phyloP scores from a whole-genome alignment of 2,888 invertebrate genomes.

The Julus scandinavius region DNA sequence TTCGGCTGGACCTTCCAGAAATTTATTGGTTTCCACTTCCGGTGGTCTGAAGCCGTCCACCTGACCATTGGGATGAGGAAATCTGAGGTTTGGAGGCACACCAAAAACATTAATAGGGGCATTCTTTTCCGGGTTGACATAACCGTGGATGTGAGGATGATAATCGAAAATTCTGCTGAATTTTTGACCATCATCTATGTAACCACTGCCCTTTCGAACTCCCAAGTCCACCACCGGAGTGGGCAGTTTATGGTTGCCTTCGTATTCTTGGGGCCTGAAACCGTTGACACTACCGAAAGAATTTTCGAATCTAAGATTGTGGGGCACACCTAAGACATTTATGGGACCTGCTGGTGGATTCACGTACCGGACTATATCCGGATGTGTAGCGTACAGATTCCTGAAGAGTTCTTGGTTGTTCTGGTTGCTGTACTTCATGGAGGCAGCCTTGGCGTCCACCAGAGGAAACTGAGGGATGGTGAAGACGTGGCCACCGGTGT shows the following conservation, averaged over 20 bases:
- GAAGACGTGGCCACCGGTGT: slow-evolving; percentile 42
- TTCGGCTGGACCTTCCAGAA: slow-evolving; percentile 45
- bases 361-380: slow-evolving; percentile 35
- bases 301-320: slow-evolving; percentile 39
- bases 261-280: slow-evolving; percentile 31
- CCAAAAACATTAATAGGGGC: slow-evolving; percentile 51
- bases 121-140: slow-evolving; percentile 49
- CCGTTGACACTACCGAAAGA: slow-evolving; percentile 36
- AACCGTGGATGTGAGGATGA: slow-evolving; percentile 49
- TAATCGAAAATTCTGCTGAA: slow-evolving; percentile 48
- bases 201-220: slow-evolving; percentile 46
- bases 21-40: slow-evolving; percentile 49
- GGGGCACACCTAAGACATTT: slow-evolving; percentile 52
- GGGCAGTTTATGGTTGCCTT: background rate
- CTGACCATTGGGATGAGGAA: slow-evolving; percentile 47
- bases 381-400: slow-evolving; percentile 50
- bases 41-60: slow-evolving; percentile 53
- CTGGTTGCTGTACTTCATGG: slow-evolving; percentile 47
- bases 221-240: slow-evolving; percentile 44
- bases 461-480: slow-evolving; percentile 35
- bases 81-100: slow-evolving; percentile 36
- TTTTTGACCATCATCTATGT: slow-evolving; percentile 39
- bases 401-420: slow-evolving; percentile 46
- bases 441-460: background rate
- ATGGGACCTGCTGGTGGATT: slow-evolving; percentile 44